Evolutionary conservation across 2,797 vertebrate genomes (phyloP).

Genomic region (Sciurus carolinensis): DNA sequence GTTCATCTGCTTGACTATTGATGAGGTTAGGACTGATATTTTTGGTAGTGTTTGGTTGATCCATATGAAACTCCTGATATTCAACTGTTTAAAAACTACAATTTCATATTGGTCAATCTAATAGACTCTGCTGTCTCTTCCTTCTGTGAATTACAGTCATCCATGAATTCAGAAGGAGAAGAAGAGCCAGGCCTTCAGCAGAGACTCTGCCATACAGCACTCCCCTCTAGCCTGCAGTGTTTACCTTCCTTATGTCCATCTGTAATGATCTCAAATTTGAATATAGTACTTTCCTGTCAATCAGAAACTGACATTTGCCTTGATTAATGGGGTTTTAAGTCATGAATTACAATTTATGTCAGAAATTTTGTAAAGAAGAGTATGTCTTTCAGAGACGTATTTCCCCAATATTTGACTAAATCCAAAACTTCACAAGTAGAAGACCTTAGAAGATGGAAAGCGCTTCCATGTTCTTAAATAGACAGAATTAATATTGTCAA

Average conservation of each 20-base stretch:
- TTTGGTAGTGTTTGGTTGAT: neutral
- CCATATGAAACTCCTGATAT: neutral
- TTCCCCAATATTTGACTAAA: neutral
- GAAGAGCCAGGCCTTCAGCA: neutral
- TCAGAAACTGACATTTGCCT: neutral
- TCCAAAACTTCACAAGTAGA: neutral
- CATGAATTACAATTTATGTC: neutral
- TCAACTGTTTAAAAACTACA: neutral
- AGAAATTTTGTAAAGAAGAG: neutral
- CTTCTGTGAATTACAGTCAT: neutral
- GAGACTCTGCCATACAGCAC: neutral
- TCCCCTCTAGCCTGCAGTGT: too few relatives aligned
- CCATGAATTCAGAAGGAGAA: neutral
- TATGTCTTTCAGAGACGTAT: neutral
- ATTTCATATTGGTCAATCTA: neutral
- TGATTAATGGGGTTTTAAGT: neutral
- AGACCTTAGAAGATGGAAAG: too few relatives aligned
- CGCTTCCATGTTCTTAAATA: too few relatives aligned
- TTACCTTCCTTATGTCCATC: neutral
- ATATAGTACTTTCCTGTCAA: neutral
- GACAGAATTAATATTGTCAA: too few relatives aligned
- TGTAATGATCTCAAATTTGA: neutral
- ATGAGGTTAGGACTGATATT: neutral
- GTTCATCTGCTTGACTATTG: neutral
- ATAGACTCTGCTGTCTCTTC: neutral